Conservation (phyloP, 2,797 vertebrate genomes). For the Argya squamiceps region DNA sequence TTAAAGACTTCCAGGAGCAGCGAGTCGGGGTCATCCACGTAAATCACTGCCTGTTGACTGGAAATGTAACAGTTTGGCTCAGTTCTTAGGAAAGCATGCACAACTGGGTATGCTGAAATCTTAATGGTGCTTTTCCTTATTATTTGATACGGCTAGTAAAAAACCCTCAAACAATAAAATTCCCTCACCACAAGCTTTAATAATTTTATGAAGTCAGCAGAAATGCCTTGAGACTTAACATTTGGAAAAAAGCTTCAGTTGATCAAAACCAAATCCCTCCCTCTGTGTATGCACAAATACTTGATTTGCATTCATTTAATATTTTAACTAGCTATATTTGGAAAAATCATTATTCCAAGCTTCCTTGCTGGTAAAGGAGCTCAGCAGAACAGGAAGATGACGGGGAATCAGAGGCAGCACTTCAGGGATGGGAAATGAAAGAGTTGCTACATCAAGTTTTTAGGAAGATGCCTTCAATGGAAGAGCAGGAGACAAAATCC, state of each 20-base stretch:
- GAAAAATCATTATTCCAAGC: background rate
- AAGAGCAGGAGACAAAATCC: background rate
- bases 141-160: background rate
- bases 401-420: background rate
- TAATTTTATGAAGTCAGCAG: constrained; percentile 1
- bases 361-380: background rate
- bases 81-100: background rate
- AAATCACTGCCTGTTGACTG: constrained; percentile 12
- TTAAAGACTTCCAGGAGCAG: constrained; percentile 32
- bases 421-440: background rate
- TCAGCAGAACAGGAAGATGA: background rate
- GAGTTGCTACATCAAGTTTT: background rate
- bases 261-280: background rate
- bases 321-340: background rate
- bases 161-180: background rate
- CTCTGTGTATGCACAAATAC: background rate
- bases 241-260: background rate
- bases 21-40: background rate
- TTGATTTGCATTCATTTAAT: background rate
- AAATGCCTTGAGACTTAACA: background rate
- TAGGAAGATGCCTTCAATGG: background rate
- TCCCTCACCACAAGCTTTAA: background rate
- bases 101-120: background rate
- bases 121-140: background rate
- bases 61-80: background rate